Conservation (phyloP, 2,113 vertebrate species). For the Oryzias melastigma region DNA sequence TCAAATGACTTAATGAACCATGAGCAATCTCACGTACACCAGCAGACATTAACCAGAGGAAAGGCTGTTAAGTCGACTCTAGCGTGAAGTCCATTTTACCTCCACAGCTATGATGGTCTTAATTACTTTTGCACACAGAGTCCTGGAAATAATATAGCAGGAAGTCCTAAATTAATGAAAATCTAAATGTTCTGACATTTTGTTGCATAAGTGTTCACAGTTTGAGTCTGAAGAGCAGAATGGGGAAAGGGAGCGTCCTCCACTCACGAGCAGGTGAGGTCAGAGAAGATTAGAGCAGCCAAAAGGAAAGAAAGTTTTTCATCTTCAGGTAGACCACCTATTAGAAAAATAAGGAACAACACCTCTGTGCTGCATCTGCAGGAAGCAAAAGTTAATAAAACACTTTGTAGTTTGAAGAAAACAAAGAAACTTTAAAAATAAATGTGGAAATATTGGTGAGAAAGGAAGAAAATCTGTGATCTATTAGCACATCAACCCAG, state of each 20-base stretch:
- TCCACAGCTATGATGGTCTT: background rate
- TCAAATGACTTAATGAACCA: background rate
- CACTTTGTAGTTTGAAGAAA: background rate
- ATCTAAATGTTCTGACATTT: background rate
- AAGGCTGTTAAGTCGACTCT: background rate
- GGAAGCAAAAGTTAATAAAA: slow-evolving; percentile 8
- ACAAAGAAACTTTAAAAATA: background rate
- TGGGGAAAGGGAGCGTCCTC: background rate
- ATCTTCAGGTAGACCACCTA: background rate
- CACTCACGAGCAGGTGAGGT: background rate
- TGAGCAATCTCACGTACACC: too few relatives aligned
- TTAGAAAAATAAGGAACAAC: slow-evolving; percentile 12
- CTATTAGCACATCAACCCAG: background rate
- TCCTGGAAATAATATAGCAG: background rate
- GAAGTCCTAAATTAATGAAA: background rate
- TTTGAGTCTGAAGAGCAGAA: too few relatives aligned
- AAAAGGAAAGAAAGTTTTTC: slow-evolving; percentile 5
- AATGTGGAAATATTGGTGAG: background rate
- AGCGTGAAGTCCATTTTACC: background rate
- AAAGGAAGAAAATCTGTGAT: slow-evolving; percentile 1
- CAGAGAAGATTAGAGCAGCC: background rate
- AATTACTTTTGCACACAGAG: background rate
- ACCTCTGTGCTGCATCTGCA: slow-evolving; percentile 14
- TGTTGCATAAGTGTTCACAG: background rate
- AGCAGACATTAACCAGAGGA: background rate